phyloP scores from a whole-genome alignment of 2,888 invertebrate genomes.

The Glomeris marginata region DNA sequence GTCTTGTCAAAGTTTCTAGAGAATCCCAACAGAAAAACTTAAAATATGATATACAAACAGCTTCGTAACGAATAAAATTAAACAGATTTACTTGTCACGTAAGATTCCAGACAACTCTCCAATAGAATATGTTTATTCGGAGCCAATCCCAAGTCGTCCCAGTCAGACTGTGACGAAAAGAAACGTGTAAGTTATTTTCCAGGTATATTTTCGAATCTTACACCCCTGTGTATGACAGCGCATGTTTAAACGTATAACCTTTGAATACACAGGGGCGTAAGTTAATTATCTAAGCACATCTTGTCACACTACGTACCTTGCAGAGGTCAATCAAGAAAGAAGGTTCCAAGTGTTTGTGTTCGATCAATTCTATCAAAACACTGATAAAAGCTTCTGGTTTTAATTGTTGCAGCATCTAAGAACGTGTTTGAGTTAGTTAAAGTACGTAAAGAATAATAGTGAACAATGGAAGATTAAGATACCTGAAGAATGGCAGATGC shows the following conservation, averaged over 20 bases:
- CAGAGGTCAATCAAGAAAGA: no score
- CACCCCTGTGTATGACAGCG: no score
- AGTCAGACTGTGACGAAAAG: conserved; percentile 5
- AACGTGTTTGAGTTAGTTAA: background rate
- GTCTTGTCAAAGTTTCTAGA: no score
- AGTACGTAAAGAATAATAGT: background rate
- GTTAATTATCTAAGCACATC: no score
- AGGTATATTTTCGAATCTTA: no score
- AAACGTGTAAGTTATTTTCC: no score
- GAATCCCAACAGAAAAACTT: background rate
- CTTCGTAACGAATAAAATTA: background rate
- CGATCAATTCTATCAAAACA: conserved; percentile 9
- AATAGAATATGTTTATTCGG: conserved; percentile 5
- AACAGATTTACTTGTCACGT: conserved; percentile 3
- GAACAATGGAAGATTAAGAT: background rate
- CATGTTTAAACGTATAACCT: no score
- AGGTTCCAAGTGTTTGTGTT: background rate
- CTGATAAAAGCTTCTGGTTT: conserved; percentile 13
- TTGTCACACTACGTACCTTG: no score
- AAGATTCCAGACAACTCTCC: conserved; percentile 4
- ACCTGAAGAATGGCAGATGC: conserved; percentile 8
- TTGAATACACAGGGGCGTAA: no score
- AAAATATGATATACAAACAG: background rate
- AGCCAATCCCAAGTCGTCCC: conserved; percentile 8
- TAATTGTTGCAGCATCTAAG: conserved; percentile 10